A percentile compares a stretch with the other conserved stretches of the same genome.
These are phyloP conservation scores for Drosophila oshimai DNA, from an alignment of 1,140 invertebrate genomes.

Conservation along the genomic window DNA sequence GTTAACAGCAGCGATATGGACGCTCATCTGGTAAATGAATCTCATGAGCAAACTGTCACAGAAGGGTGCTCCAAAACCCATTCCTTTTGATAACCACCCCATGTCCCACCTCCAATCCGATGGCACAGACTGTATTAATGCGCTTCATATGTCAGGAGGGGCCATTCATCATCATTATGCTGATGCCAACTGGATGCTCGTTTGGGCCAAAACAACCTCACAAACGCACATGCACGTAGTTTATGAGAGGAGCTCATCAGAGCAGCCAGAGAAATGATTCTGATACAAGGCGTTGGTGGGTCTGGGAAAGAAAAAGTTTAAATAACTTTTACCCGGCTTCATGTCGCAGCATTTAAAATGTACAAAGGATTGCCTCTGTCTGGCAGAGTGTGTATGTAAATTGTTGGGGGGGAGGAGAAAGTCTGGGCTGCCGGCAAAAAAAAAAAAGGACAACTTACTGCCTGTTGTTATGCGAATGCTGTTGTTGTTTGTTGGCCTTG, in stretches of 20 bases:
- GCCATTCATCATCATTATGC: conserved; percentile 59
- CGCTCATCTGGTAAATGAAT: conserved; percentile 11
- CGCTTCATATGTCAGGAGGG: conserved; percentile 41
- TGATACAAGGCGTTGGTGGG: conserved; percentile 14
- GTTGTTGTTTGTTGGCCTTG: conserved; percentile 10
- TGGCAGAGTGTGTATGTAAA: conserved; percentile 32
- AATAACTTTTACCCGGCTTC: conserved; percentile 48
- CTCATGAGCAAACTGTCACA: conserved; percentile 12
- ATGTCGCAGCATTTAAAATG: conserved; percentile 57
- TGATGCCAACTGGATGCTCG: conserved; percentile 48
- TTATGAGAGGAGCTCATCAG: conserved; percentile 53
- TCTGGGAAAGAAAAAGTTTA: conserved; percentile 37
- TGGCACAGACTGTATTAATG: conserved; percentile 51
- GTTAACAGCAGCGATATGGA: conserved; percentile 1
- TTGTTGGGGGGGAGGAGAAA: neutral
- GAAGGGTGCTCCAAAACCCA: neutral
- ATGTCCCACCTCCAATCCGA: conserved; percentile 7
- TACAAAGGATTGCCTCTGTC: conserved; percentile 26
- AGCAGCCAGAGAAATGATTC: conserved; percentile 31
- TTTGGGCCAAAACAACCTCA: conserved; percentile 3
- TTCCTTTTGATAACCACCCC: neutral
- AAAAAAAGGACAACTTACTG: neutral
- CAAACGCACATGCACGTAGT: conserved; percentile 9
- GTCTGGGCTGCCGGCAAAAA: conserved; percentile 9
- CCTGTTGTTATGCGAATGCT: conserved; percentile 12